phyloP scores from a whole-genome alignment of 30 jellyfish, hydroid and myxozoan species.

The Aurelia aurita region DNA sequence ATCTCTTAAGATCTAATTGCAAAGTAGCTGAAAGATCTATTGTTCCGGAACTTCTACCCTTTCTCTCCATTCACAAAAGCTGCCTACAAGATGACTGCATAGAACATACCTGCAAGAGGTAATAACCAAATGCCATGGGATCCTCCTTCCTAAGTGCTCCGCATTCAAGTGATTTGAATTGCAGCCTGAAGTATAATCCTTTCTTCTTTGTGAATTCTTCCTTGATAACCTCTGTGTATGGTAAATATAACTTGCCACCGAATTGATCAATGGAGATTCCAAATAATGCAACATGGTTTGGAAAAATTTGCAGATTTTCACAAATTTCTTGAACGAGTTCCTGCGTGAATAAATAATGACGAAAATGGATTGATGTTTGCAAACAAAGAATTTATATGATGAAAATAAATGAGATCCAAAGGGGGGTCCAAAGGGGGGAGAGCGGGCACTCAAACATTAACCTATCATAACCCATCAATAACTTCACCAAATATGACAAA shows the following conservation, averaged over 20 bases:
- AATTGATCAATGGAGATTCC: slow-evolving; percentile 45
- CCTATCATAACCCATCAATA: too few species aligned
- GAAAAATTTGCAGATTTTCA: slow-evolving; percentile 25
- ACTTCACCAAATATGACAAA: too few species aligned
- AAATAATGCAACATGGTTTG: slow-evolving; percentile 47
- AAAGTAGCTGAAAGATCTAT: too few species aligned
- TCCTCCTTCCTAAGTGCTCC: slow-evolving; percentile 4
- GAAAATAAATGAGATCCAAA: too few species aligned
- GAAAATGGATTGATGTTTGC: too few species aligned
- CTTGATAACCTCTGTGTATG: slow-evolving; percentile 21
- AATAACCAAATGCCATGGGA: slow-evolving; percentile 34
- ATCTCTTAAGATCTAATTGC: too few species aligned
- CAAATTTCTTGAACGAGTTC: slow-evolving; percentile 46
- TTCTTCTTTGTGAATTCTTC: slow-evolving; percentile 9
- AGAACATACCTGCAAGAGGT: slow-evolving; percentile 45
- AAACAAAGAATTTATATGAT: too few species aligned
- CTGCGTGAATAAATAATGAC: background rate
- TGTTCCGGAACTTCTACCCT: too few species aligned
- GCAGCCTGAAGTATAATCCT: slow-evolving; percentile 57
- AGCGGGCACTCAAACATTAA: too few species aligned
- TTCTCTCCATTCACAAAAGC: too few species aligned
- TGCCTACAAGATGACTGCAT: background rate
- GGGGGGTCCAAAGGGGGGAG: too few species aligned
- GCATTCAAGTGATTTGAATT: slow-evolving; percentile 55
- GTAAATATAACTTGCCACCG: slow-evolving; percentile 46